Evolutionary conservation across 2,888 invertebrate species (phyloP).

Genomic region (Epistrophe eligans): DNA sequence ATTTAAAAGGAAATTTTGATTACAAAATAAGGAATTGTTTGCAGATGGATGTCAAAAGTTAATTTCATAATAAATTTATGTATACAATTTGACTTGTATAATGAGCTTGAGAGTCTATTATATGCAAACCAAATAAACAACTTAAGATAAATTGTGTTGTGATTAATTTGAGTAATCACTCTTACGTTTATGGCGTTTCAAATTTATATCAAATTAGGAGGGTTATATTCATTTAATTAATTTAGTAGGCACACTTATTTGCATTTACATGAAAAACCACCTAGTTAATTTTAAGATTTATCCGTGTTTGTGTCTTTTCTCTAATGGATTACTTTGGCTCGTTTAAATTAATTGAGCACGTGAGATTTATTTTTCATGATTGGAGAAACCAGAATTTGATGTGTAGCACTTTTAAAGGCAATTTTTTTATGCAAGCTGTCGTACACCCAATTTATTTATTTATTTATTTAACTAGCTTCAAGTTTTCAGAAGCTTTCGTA

Average conservation of each 20-base stretch:
- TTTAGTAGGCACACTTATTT: conserved; percentile 22
- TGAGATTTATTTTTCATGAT: not conserved
- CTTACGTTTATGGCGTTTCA: conserved; percentile 11
- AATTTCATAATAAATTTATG: conserved; percentile 1
- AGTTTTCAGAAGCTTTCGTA: too few relatives aligned
- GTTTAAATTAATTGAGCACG: not conserved
- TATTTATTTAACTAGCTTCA: too few relatives aligned
- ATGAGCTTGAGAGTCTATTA: not conserved
- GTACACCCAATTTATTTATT: too few relatives aligned
- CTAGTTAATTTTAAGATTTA: conserved; percentile 1
- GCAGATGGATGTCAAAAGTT: not conserved
- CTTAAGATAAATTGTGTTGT: conserved; percentile 8
- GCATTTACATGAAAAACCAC: conserved; percentile 16
- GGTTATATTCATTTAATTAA: conserved; percentile 18
- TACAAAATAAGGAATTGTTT: not conserved
- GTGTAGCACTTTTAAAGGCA: not conserved
- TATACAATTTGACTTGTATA: not conserved
- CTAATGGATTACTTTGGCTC: conserved; percentile 6
- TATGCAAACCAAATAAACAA: conserved; percentile 12
- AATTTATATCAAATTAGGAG: conserved; percentile 18
- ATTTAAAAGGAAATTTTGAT: not conserved
- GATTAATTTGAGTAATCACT: conserved; percentile 26
- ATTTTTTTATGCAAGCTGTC: too few relatives aligned
- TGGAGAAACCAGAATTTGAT: not conserved
- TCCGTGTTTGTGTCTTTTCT: conserved; percentile 3